These are phyloP conservation scores for Gymnogyps californianus DNA, from an alignment of 2,113 vertebrate species.

Conservation along the genomic window DNA sequence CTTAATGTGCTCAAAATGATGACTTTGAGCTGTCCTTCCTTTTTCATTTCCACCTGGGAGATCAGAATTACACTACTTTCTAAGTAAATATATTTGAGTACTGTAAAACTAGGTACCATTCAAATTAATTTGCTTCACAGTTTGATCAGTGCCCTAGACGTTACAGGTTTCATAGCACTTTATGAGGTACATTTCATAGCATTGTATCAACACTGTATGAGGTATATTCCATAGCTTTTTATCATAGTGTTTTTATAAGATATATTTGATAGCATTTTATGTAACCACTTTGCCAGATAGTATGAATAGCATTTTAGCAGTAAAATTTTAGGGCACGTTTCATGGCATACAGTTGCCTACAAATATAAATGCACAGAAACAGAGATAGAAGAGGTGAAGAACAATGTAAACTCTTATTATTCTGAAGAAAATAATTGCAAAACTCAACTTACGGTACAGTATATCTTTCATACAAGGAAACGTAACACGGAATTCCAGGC, in stretches of 20 bases:
- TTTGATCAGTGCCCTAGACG: not conserved
- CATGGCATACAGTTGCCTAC: not conserved
- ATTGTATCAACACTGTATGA: not conserved
- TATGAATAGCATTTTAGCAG: not conserved
- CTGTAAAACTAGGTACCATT: not conserved
- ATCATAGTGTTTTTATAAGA: not conserved
- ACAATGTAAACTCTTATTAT: not conserved
- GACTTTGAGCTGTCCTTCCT: not conserved
- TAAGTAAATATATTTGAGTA: not conserved
- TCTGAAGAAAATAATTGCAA: not conserved
- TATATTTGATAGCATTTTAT: not conserved
- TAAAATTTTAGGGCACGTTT: not conserved
- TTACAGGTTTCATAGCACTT: not conserved
- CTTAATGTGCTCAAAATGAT: not conserved
- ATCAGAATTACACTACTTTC: not conserved
- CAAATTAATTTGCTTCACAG: slow-evolving; percentile 16
- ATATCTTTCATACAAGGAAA: not conserved
- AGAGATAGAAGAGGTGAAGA: not conserved
- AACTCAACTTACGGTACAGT: not conserved
- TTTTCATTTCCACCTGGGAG: not conserved
- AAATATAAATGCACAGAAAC: not conserved
- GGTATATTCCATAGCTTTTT: not conserved
- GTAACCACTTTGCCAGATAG: not conserved
- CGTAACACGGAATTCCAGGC: not conserved
- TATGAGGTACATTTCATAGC: not conserved